phyloP scores from a whole-genome alignment of 2,888 invertebrate genomes.

The Meliscaeva auricollis region DNA sequence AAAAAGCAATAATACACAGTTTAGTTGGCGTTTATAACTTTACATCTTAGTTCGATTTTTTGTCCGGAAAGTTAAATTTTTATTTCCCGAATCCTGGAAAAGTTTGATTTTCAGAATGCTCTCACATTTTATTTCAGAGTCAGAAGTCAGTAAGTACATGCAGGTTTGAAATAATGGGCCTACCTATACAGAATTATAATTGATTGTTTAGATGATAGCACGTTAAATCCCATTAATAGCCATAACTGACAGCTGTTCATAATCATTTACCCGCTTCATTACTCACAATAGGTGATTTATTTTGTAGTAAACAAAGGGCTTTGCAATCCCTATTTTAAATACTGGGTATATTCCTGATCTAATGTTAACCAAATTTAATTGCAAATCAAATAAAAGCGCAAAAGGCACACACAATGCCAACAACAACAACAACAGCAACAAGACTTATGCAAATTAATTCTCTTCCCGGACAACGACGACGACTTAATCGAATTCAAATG shows the following conservation, averaged over 20 bases:
- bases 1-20: too few species aligned
- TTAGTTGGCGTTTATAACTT: too few species aligned
- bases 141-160: too few species aligned
- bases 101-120: too few species aligned
- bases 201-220: not conserved
- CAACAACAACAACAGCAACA: conserved; percentile 16
- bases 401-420: conserved; percentile 56
- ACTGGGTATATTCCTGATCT: conserved; percentile 28
- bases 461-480: conserved; percentile 45
- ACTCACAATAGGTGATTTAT: conserved; percentile 21
- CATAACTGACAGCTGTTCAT: conserved; percentile 7
- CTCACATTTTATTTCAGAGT: too few species aligned
- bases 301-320: conserved; percentile 56
- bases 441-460: conserved; percentile 73
- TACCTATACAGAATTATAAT: too few species aligned
- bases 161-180: too few species aligned
- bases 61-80: too few species aligned
- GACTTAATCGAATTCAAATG: conserved; percentile 76
- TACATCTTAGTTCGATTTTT: too few species aligned
- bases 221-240: not conserved
- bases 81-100: too few species aligned
- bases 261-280: not conserved
- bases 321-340: conserved; percentile 38
- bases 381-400: conserved; percentile 72
- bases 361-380: conserved; percentile 65